Percentiles rank a stretch among this genome's conserved stretches.
Conservation (phyloP, 2,797 vertebrate species). For the Perodicticus potto region DNA sequence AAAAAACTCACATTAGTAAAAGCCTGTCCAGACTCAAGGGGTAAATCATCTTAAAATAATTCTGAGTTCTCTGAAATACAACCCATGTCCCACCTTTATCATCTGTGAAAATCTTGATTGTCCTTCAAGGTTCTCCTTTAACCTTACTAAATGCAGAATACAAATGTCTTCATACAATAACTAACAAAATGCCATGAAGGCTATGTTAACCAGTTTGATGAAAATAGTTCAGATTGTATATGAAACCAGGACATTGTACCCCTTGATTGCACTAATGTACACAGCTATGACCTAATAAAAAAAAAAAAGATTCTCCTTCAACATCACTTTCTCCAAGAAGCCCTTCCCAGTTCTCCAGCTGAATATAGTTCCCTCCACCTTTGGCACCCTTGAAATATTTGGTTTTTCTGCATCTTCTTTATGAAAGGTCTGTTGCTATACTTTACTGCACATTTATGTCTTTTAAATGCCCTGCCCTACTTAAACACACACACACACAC, state of each 20-base stretch:
- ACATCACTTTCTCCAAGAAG: not conserved
- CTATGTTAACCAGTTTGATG: too few relatives aligned
- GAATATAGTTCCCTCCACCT: not conserved
- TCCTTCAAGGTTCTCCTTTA: not conserved
- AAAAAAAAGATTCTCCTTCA: not conserved
- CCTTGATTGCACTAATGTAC: too few relatives aligned
- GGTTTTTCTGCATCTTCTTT: not conserved
- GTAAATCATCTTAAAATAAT: not conserved
- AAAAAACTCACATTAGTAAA: slow-evolving; percentile 61
- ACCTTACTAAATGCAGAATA: not conserved
- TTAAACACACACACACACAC: not conserved
- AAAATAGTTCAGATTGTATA: too few relatives aligned
- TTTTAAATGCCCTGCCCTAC: not conserved
- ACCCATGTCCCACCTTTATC: not conserved
- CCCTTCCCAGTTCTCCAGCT: not conserved
- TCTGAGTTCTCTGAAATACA: slow-evolving; percentile 5
- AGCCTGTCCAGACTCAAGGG: not conserved
- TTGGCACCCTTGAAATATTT: not conserved
- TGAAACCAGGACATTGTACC: too few relatives aligned
- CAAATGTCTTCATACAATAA: too few relatives aligned
- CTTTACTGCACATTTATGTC: not conserved
- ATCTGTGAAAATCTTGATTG: not conserved
- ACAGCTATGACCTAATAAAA: too few relatives aligned
- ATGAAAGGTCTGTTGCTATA: fast-evolving
- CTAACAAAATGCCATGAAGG: too few relatives aligned